Percentiles rank a stretch among this genome's conserved stretches.
Evolutionary conservation across 2,113 vertebrate genomes (phyloP).

Genomic region (Scartelaos histophorus): DNA sequence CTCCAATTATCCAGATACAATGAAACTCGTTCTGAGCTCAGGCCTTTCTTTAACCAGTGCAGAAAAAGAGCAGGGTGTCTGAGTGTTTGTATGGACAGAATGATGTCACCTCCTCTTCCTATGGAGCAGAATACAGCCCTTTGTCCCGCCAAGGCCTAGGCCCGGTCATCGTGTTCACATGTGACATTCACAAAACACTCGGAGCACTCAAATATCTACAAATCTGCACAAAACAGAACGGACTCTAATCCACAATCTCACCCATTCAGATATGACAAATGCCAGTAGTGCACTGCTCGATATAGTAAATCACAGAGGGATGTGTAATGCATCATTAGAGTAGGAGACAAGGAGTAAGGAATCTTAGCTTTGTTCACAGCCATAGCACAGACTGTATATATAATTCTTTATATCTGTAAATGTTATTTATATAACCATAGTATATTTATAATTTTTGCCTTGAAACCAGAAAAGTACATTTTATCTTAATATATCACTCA

Average conservation of each 20-base stretch:
- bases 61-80: conserved; percentile 61
- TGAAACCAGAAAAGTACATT: neutral
- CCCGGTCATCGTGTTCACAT: conserved; percentile 58
- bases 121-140: conserved; percentile 72
- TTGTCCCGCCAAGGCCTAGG: conserved; percentile 65
- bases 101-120: conserved; percentile 79
- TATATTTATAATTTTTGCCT: neutral
- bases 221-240: conserved; percentile 18
- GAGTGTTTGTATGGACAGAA: conserved; percentile 63
- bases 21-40: conserved; percentile 36
- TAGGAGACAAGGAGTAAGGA: neutral
- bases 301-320: neutral
- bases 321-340: neutral
- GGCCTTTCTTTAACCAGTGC: conserved; percentile 22
- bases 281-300: neutral
- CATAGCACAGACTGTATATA: too few species aligned
- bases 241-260: conserved; percentile 22
- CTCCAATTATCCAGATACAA: conserved; percentile 45
- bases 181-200: conserved; percentile 64
- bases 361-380: neutral
- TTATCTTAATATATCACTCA: too few species aligned
- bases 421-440: neutral
- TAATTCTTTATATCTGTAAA: too few species aligned
- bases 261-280: conserved; percentile 18
- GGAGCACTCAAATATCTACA: conserved; percentile 45